Conservation (phyloP, 1,140 invertebrate genomes). For the Scaptomyza graminum region DNA sequence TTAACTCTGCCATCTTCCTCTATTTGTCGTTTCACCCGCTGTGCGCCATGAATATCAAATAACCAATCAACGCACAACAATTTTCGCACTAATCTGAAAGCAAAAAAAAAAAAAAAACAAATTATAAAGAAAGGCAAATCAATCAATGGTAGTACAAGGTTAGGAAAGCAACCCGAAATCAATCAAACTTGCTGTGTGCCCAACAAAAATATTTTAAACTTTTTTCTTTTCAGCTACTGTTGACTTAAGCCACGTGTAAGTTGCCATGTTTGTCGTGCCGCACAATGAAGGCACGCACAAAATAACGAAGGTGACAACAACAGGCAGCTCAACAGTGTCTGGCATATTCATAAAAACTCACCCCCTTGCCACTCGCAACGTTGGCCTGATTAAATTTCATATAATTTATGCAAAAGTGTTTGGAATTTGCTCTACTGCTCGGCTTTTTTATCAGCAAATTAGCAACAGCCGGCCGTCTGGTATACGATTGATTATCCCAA, state of each 20-base stretch:
- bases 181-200: slow-evolving; percentile 73
- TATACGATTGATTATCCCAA: slow-evolving; percentile 71
- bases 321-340: background rate
- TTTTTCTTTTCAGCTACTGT: slow-evolving; percentile 26
- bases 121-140: slow-evolving; percentile 45
- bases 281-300: slow-evolving; percentile 39
- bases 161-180: slow-evolving; percentile 61
- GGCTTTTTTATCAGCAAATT: slow-evolving; percentile 51
- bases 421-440: background rate
- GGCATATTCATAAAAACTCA: background rate
- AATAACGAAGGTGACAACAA: slow-evolving; percentile 50
- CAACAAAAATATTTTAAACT: slow-evolving; percentile 62
- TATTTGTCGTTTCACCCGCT: slow-evolving; percentile 8
- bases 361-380: background rate
- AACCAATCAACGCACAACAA: slow-evolving; percentile 73
- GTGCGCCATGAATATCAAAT: slow-evolving; percentile 76
- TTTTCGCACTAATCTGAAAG: slow-evolving; percentile 68
- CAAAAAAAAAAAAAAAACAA: slow-evolving; percentile 45
- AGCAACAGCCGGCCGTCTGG: slow-evolving; percentile 32
- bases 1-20: slow-evolving; percentile 21
- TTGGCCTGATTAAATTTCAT: slow-evolving; percentile 19
- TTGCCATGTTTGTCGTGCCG: slow-evolving; percentile 46
- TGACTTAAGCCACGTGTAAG: slow-evolving; percentile 68
- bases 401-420: slow-evolving; percentile 47
- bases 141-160: slow-evolving; percentile 53